Percentiles rank a stretch among this genome's conserved stretches.
Conservation (phyloP, 2,888 invertebrate species). For the Synergus laeviventris region DNA sequence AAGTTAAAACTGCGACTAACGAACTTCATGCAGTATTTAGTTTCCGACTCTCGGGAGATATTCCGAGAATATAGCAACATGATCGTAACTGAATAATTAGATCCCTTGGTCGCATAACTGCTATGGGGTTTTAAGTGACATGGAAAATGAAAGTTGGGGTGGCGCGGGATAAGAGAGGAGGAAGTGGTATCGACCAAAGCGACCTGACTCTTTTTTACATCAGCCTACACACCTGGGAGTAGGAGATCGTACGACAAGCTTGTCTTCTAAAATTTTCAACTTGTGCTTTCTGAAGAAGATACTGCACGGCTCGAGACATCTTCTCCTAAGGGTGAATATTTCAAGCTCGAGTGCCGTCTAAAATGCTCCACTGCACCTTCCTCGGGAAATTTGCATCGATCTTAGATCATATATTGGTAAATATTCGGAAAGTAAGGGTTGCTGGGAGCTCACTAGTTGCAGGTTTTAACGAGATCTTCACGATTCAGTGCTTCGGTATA, state of each 20-base stretch:
- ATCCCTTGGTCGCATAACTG: not conserved
- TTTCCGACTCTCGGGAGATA: not conserved
- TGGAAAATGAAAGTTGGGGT: constrained; percentile 22
- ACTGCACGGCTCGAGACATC: constrained; percentile 30
- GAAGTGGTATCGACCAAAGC: constrained; percentile 17
- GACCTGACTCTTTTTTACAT: constrained; percentile 32
- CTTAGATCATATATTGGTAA: constrained; percentile 24
- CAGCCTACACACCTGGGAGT: constrained; percentile 25
- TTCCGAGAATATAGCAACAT: constrained; percentile 29
- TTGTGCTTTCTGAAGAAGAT: constrained; percentile 36
- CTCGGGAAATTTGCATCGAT: constrained; percentile 34
- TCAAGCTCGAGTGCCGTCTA: constrained; percentile 36
- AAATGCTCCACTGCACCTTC: constrained; percentile 24
- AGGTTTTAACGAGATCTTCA: not conserved
- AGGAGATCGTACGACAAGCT: constrained; percentile 10
- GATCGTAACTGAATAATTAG: constrained; percentile 31
- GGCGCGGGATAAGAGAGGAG: constrained; percentile 9
- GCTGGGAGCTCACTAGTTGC: constrained; percentile 2
- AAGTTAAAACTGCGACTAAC: constrained; percentile 33
- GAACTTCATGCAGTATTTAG: constrained; percentile 30
- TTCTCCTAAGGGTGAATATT: constrained; percentile 31
- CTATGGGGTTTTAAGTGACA: constrained; percentile 33
- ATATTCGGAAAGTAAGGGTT: constrained; percentile 15
- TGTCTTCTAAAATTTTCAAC: constrained; percentile 37
- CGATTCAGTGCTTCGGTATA: not conserved